Evolutionary conservation across 2,888 invertebrate species (phyloP), one percentile per base, ranked within the genome.

Genomic region (Netelia virgata): DNA sequence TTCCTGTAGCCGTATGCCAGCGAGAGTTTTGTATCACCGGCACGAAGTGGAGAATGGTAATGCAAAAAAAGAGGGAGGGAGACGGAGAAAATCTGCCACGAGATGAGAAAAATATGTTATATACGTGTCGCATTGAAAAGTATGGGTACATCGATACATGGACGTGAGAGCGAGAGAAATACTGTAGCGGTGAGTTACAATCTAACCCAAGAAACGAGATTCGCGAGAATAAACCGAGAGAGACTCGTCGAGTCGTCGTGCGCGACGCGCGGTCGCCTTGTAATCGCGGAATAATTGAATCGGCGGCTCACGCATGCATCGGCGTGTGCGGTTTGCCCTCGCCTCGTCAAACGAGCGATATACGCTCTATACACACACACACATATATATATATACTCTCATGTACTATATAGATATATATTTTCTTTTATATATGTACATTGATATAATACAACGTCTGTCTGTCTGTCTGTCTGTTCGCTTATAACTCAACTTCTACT

Each of bases 271-370:
- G 28, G 28, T 28, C 28, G 79, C 86, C 87, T 85, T 91, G 92
- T 92, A 92, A 93, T 92, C 90, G 92, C 88, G 88, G 91, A 92
- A 93, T 92, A 93, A 93, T 93, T 93, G 92, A 92, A 92, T 92
- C 91, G 88, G 88, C 87, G 89, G 76, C 86, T 83, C 86, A 86
- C 88, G 88, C 88, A 84, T 86, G 87, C 57, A 84, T 78, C 77
- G 81, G 74, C 77, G 81, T 77, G 81, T 77, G 79, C 83, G 77
- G 74, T 72, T 70, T 43, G 57, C 66, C 77, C 68, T 69, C 53
- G 53, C 63, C 53, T 73, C 69, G 77, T 73, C 63, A 77, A 73
- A 73, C 41, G 14, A 18, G 18, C 36, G 73, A 73, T 72, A 76
- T 69, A 66, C 77, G 5, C 28, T 28, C 28, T 28, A 28, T 28